Evolutionary conservation across 2,888 invertebrate genomes (phyloP).

Genomic region (Alcis repandata): DNA sequence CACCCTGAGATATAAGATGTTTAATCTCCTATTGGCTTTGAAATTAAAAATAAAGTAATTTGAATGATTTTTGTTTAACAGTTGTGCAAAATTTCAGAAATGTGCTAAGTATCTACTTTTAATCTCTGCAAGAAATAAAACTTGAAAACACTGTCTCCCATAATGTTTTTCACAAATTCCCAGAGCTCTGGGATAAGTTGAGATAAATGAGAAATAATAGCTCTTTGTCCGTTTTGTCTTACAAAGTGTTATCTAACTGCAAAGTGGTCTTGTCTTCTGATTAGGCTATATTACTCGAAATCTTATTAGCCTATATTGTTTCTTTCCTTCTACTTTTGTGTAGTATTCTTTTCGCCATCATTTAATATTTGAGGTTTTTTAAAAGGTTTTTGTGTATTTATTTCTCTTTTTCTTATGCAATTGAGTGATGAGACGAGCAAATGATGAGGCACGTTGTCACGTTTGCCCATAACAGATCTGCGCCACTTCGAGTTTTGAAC

Average conservation of each 20-base stretch:
- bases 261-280: constrained; percentile 39
- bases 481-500: no score
- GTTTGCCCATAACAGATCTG: no score
- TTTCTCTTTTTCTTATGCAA: no score
- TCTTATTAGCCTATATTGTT: constrained; percentile 25
- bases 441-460: no score
- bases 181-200: constrained; percentile 29
- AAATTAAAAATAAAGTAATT: background rate
- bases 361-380: no score
- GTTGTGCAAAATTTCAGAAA: background rate
- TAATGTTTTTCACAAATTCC: constrained; percentile 33
- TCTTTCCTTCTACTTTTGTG: constrained; percentile 1
- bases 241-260: constrained; percentile 36
- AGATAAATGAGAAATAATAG: constrained; percentile 46
- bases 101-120: constrained; percentile 14
- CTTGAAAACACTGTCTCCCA: constrained; percentile 6
- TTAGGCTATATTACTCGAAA: constrained; percentile 35
- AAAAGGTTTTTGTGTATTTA: no score
- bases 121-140: constrained; percentile 28
- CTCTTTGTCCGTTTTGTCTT: constrained; percentile 41
- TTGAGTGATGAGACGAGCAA: no score
- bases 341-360: no score
- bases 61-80: background rate
- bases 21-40: no score
- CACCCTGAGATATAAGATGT: no score